Conservation (phyloP, 2,797 vertebrate genomes). For the Capromys pilorides region DNA sequence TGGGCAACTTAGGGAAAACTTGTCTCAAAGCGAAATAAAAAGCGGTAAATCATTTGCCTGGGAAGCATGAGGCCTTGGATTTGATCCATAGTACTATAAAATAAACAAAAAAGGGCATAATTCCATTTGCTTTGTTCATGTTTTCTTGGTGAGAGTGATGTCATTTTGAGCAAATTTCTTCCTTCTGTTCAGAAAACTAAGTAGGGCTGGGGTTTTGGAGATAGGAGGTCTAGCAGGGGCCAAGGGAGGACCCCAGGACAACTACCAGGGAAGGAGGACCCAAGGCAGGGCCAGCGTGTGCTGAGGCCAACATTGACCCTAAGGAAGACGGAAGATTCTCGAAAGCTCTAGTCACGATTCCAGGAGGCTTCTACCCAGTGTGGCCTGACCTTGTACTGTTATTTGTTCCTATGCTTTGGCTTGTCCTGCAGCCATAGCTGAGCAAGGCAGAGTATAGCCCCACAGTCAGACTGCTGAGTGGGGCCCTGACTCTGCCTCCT, state of each 20-base stretch:
- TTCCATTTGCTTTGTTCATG: neutral
- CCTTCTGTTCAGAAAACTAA: neutral
- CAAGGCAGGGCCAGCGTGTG: neutral
- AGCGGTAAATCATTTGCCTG: neutral
- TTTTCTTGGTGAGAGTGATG: neutral
- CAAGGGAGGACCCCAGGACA: neutral
- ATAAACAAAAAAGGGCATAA: neutral
- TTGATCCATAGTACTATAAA: neutral
- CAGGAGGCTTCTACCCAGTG: neutral
- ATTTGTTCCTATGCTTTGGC: neutral
- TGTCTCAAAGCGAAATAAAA: neutral
- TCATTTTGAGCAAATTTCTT: slow-evolving; percentile 1
- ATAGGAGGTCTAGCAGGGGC: neutral
- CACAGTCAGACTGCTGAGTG: neutral
- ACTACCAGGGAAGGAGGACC: neutral
- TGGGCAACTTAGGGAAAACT: neutral
- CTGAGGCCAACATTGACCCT: neutral
- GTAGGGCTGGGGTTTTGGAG: neutral
- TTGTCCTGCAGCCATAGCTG: neutral
- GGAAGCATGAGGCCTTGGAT: neutral
- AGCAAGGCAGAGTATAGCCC: neutral
- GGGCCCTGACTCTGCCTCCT: neutral
- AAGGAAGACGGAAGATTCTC: neutral
- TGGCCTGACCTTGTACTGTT: neutral
- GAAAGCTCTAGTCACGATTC: neutral